phyloP scores from a whole-genome alignment of 2,113 vertebrate species.

The Poicephalus meyeri region DNA sequence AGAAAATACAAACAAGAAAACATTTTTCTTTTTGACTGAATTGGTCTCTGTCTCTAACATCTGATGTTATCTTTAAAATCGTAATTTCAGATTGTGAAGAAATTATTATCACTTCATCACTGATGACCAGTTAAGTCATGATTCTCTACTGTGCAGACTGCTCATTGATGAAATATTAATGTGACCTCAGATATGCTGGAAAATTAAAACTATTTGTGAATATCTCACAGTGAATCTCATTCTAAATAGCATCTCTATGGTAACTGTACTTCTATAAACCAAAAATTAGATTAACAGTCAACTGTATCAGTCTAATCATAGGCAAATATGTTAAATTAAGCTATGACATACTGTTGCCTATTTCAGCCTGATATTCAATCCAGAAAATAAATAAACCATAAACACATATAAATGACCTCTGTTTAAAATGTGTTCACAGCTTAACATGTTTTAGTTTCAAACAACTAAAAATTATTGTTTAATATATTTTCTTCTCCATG shows the following conservation, averaged over 20 bases:
- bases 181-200: constrained; percentile 49
- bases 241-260: constrained; percentile 20
- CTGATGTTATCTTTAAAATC: constrained; percentile 51
- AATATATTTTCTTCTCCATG: constrained; percentile 58
- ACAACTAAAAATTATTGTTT: constrained; percentile 48
- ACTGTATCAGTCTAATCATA: neutral
- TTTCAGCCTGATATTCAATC: constrained; percentile 62
- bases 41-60: constrained; percentile 1
- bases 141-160: constrained; percentile 41
- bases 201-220: constrained; percentile 40
- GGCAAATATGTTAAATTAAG: constrained; percentile 40
- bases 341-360: constrained; percentile 6
- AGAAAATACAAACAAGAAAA: constrained; percentile 41
- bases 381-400: constrained; percentile 65
- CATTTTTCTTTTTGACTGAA: constrained; percentile 45
- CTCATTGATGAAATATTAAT: constrained; percentile 71
- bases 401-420: constrained; percentile 46
- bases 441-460: neutral
- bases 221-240: neutral
- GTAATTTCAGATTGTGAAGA: constrained; percentile 36
- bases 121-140: constrained; percentile 56
- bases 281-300: constrained; percentile 46
- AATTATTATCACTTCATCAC: constrained; percentile 63
- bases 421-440: constrained; percentile 68
- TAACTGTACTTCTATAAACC: constrained; percentile 33